Evolutionary conservation across 1,140 invertebrate genomes (phyloP), one percentile per base, ranked within the genome.

Genomic region (Chironomus tepperi): DNA sequence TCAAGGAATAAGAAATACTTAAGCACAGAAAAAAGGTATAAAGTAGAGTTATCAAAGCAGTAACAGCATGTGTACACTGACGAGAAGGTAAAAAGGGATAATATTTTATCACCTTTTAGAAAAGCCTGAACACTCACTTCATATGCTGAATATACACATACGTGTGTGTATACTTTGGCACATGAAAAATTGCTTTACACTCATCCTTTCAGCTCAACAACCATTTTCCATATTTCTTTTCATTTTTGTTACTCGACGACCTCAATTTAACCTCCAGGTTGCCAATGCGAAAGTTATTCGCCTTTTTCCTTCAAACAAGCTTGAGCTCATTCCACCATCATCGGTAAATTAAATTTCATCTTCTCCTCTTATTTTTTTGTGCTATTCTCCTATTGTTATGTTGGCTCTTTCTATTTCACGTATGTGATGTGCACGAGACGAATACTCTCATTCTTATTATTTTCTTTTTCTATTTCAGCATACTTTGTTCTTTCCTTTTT

Each of bases 311-410:
- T n/a, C n/a, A n/a, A n/a, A 12, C 47, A 15, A n/a, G 47, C 24
- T 34, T 57, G 47, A n/a, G 47, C 12, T 5, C 47, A 15, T 57
- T 15, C 3, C 15, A 5, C 12, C 12, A 12, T 57, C 47, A 57
- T 57, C 12, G 47, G 47, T 57, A 57, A 57, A 57, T 57, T 57
- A 57, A 57, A 57, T 57, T 57, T 47, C 43, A 47, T 47, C 43
- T 57, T 15, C n/a, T 57, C n/a, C n/a, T 57, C 47, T 15, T 34
- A 34, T 34, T 57, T 57, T n/a, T 57, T 15, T 43, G 42, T 15
- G 43, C 43, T 47, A 9, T 47, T 47, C 5, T 57, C 15, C 47
- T 15, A 57, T 57, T 57, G 47, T 57, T 57, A 57, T 57, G 47
- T 15, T 57, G 47, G 47, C 47, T 57, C 47, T 57, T 57, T 57